Evolutionary conservation across 2,888 invertebrate species (phyloP).

Genomic region (Drosophila peninsularis): DNA sequence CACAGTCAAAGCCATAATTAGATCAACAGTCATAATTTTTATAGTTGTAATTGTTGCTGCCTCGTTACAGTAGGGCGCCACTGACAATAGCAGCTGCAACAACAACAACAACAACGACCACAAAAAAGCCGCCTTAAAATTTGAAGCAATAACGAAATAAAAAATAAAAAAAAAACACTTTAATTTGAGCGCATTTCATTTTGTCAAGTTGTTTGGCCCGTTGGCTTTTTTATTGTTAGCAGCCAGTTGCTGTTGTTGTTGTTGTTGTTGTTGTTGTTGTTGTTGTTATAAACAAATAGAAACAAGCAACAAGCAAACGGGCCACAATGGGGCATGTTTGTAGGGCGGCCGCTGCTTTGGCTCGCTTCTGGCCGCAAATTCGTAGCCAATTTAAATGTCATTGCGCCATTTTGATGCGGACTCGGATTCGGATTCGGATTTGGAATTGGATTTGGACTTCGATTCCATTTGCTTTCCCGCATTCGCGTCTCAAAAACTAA

Average conservation of each 20-base stretch:
- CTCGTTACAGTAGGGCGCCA: slow-evolving; percentile 55
- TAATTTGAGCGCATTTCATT: slow-evolving; percentile 75
- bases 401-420: slow-evolving; percentile 73
- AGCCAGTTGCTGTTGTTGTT: slow-evolving; percentile 24
- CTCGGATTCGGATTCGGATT: slow-evolving; percentile 60
- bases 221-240: slow-evolving; percentile 38
- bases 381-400: slow-evolving; percentile 78
- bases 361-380: slow-evolving; percentile 57
- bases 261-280: slow-evolving; percentile 14
- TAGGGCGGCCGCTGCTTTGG: slow-evolving; percentile 51
- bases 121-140: slow-evolving; percentile 54
- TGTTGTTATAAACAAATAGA: slow-evolving; percentile 30
- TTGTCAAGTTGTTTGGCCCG: slow-evolving; percentile 66
- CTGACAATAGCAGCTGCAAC: slow-evolving; percentile 34
- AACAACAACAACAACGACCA: slow-evolving; percentile 24
- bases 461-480: slow-evolving; percentile 52
- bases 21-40: slow-evolving; percentile 78
- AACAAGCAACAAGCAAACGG: slow-evolving; percentile 15
- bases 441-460: slow-evolving; percentile 20
- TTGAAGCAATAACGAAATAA: slow-evolving; percentile 48
- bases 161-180: slow-evolving; percentile 46
- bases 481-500: slow-evolving; percentile 34
- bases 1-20: slow-evolving; percentile 69
- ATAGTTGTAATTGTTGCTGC: slow-evolving; percentile 54
- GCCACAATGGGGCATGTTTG: slow-evolving; percentile 63